phyloP scores from a whole-genome alignment of 2,113 vertebrate species.

The Myrmophylax atrothorax region DNA sequence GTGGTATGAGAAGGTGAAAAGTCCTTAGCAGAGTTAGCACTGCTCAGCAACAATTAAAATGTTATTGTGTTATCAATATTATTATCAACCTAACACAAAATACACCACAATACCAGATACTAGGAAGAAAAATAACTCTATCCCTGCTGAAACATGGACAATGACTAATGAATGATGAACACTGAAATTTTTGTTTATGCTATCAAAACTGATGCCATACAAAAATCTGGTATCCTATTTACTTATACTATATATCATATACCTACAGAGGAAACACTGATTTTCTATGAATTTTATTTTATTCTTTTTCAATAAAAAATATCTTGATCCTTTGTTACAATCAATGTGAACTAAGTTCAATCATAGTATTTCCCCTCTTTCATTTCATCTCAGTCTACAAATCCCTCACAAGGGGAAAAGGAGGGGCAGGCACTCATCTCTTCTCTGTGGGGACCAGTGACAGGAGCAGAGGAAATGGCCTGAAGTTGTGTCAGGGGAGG shows the following conservation, averaged over 20 bases:
- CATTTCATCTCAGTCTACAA: background rate
- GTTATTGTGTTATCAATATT: background rate
- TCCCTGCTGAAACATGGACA: background rate
- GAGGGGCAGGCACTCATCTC: background rate
- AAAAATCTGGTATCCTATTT: background rate
- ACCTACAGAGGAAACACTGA: background rate
- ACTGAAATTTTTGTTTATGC: background rate
- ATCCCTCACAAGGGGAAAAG: background rate
- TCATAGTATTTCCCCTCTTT: background rate
- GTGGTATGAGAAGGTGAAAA: background rate
- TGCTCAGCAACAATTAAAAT: background rate
- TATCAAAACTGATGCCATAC: background rate
- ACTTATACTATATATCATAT: background rate
- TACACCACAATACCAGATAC: background rate
- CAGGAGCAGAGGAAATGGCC: background rate
- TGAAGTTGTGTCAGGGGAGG: background rate
- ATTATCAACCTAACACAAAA: background rate
- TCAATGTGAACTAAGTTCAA: background rate
- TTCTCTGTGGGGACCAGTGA: background rate
- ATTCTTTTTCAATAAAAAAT: background rate
- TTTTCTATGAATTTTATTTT: background rate
- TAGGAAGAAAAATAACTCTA: background rate
- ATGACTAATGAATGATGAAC: background rate
- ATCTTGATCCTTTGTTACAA: background rate
- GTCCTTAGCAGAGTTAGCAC: background rate